A percentile compares a stretch with the other conserved stretches of the same genome.
Conservation (phyloP, 2,888 invertebrate genomes). For the Dynastes grantii region DNA sequence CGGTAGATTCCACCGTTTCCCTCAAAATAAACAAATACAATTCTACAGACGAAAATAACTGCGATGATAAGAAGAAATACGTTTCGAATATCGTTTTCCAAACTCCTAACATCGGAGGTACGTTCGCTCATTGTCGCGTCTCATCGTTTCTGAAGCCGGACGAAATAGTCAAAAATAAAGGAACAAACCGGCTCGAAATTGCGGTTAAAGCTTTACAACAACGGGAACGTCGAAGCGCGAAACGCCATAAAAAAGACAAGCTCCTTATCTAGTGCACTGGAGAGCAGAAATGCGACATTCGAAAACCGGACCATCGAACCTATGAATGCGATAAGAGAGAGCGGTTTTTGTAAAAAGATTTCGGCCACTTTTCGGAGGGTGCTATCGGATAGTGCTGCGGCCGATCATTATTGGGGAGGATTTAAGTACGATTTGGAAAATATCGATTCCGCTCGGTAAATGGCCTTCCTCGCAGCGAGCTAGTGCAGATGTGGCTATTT, state of each 20-base stretch:
- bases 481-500: background rate
- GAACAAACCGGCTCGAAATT: conserved; percentile 13
- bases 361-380: conserved; percentile 36
- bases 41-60: too few species aligned
- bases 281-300: conserved; percentile 25
- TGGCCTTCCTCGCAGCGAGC: background rate
- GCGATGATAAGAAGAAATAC: background rate
- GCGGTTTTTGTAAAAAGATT: conserved; percentile 41
- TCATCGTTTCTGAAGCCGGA: background rate
- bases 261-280: conserved; percentile 22
- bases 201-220: conserved; percentile 29
- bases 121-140: background rate
- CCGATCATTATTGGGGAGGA: conserved; percentile 32
- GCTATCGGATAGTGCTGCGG: conserved; percentile 35
- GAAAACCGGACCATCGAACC: conserved; percentile 37
- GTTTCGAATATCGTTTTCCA: conserved; percentile 3
- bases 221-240: conserved; percentile 1
- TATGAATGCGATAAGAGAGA: conserved; percentile 20
- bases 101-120: background rate
- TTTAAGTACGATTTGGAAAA: conserved; percentile 38
- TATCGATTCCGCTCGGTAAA: conserved; percentile 31
- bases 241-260: conserved; percentile 35
- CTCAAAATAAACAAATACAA: background rate
- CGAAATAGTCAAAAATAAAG: conserved; percentile 7
- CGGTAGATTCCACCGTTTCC: background rate